Base-by-base conservation (phyloP, 2,888 invertebrate genomes). In the Cetonia aurata region DNA sequence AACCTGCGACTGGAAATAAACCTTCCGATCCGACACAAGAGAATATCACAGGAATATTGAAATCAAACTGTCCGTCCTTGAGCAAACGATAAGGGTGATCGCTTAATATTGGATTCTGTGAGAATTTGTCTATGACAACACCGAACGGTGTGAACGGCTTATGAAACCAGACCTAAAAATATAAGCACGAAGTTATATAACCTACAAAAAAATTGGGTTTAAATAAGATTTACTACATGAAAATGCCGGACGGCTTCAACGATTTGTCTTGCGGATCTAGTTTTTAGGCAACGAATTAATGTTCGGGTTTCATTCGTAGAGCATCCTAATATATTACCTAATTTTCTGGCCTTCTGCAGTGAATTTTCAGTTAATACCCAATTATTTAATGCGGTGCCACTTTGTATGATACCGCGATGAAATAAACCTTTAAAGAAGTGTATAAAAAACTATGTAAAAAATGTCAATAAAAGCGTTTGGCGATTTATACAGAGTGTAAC, bases 111-210 rank as follows among this genome's bases (percentile, higher is more conserved):
- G 92, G 89, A 25, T 89, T 85, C 0, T 87, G 82, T 1, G 86
- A 83, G 76, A 83, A 83, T 67, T 83, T 84, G 77, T 95, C 94
- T 0, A 90, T 86, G 0, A 92, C 91, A 0, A 93, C 92, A 0
- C 90, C 92, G 80, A 93, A 93, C 0, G 92, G 90, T 0, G 91
- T 88, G 80, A 91, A 92, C 72, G 93, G 89, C 80, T 89, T 88
- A 77, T 91, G 91, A 13, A 89, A 81, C 85, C 87, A 89, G 25
- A 87, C 86, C 88, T 88, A 72, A 46, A 83, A 37, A 25, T 25
- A 4, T 25, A 25, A 25, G 4, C 1, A 25, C 25, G 4, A 25
- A 25, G 3, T 25, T 25, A 25, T 25, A 25, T 25, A 3, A 4
- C 25, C 25, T n/a, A n/a, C n/a, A n/a, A n/a, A 25, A 1, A 25